Percentiles rank a stretch among this genome's conserved stretches.
These are phyloP conservation scores for Athene cunicularia DNA, from an alignment of 2,113 vertebrate species.

Conservation along the genomic window DNA sequence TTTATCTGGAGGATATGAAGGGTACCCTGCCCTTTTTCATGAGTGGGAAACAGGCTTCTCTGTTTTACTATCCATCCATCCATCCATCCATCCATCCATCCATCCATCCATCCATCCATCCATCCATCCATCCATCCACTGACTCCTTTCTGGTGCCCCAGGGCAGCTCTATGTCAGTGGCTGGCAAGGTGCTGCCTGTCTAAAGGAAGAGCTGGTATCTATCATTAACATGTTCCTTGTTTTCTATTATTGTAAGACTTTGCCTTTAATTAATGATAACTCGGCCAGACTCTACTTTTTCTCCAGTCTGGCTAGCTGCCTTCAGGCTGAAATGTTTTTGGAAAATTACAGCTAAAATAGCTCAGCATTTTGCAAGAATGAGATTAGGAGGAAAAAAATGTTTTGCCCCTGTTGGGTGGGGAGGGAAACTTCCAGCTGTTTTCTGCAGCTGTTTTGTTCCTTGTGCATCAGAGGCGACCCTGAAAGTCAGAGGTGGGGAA, in stretches of 20 bases:
- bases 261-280: background rate
- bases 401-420: background rate
- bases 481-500: background rate
- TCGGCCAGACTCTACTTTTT: background rate
- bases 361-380: slow-evolving; percentile 29
- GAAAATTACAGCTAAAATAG: slow-evolving; percentile 20
- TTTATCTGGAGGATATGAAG: background rate
- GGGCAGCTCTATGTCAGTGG: background rate
- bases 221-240: background rate
- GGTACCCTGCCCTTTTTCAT: background rate
- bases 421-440: background rate
- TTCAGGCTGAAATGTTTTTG: background rate
- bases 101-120: background rate
- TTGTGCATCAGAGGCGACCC: background rate
- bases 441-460: background rate
- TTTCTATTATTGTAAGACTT: background rate
- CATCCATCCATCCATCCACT: background rate
- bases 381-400: background rate
- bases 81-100: background rate
- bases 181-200: background rate
- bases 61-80: background rate
- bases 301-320: background rate
- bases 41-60: background rate
- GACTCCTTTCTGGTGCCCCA: background rate
- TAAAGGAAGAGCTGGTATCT: background rate